Conservation (phyloP, 2,888 invertebrate genomes). For the Drosophila affinis region DNA sequence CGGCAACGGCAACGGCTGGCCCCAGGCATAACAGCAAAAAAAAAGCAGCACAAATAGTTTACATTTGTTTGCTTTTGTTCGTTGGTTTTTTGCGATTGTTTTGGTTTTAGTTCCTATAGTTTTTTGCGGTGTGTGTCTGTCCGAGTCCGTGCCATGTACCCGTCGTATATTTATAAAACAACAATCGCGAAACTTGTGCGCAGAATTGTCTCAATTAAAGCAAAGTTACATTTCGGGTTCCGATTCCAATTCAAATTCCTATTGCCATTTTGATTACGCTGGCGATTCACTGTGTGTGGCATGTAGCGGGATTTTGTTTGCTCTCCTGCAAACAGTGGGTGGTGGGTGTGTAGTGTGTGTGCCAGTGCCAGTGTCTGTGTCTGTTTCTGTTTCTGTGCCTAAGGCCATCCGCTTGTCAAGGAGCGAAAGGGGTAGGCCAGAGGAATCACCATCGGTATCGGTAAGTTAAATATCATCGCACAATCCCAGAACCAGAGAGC, state of each 20-base stretch:
- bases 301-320: constrained; percentile 43
- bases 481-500: constrained; percentile 16
- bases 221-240: not conserved
- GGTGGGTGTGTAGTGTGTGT: constrained; percentile 19
- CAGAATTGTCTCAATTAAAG: not conserved
- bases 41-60: constrained; percentile 31
- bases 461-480: constrained; percentile 56
- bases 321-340: constrained; percentile 1
- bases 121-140: constrained; percentile 3
- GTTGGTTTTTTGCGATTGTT: constrained; percentile 6
- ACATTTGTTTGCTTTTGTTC: constrained; percentile 30
- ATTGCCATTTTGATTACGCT: constrained; percentile 6
- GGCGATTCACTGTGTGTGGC: constrained; percentile 29
- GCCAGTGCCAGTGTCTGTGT: constrained; percentile 6
- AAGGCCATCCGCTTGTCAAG: not conserved
- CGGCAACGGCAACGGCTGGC: constrained; percentile 32
- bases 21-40: constrained; percentile 33
- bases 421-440: constrained; percentile 28
- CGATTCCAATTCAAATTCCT: constrained; percentile 13
- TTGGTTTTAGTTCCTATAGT: not conserved
- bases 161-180: not conserved
- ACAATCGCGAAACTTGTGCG: not conserved
- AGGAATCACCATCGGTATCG: constrained; percentile 65
- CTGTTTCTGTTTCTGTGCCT: constrained; percentile 23
- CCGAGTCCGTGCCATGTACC: not conserved